phyloP scores from a whole-genome alignment of 2,888 invertebrate species.

The Acanthococcus lagerstroemiae region DNA sequence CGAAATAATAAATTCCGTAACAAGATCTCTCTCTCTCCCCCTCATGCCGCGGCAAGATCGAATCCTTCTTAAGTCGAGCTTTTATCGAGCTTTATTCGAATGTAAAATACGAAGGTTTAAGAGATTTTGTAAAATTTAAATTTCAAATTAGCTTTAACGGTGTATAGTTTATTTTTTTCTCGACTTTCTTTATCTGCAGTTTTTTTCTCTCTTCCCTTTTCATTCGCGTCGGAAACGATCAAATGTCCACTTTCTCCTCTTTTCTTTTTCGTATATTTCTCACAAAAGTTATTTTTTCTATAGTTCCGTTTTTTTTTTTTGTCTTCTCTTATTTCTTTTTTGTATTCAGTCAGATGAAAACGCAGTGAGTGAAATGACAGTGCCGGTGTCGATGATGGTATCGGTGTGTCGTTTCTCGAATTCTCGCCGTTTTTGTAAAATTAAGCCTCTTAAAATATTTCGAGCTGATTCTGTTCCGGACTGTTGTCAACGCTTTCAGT shows the following conservation, averaged over 20 bases:
- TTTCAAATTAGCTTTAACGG: constrained; percentile 28
- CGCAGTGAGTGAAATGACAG: no score
- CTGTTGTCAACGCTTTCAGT: no score
- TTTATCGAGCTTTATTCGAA: constrained; percentile 27
- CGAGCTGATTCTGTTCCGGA: no score
- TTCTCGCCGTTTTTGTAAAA: no score
- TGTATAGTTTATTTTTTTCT: background rate
- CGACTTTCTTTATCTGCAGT: background rate
- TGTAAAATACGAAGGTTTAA: constrained; percentile 28
- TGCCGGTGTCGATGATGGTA: no score
- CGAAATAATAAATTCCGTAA: constrained; percentile 28
- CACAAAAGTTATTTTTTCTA: no score
- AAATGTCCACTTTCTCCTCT: background rate
- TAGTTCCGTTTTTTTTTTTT: no score
- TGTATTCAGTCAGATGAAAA: no score
- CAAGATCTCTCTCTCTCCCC: constrained; percentile 15
- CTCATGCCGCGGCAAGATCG: constrained; percentile 6
- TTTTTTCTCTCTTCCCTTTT: background rate
- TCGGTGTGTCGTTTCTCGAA: no score
- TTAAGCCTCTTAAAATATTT: no score
- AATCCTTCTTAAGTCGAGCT: constrained; percentile 26
- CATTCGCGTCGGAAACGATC: background rate
- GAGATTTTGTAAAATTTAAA: constrained; percentile 28
- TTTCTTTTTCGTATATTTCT: no score
- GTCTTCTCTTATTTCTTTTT: no score